phyloP scores from a whole-genome alignment of 2,113 vertebrate species.

The Dendrocopos noguchii region DNA sequence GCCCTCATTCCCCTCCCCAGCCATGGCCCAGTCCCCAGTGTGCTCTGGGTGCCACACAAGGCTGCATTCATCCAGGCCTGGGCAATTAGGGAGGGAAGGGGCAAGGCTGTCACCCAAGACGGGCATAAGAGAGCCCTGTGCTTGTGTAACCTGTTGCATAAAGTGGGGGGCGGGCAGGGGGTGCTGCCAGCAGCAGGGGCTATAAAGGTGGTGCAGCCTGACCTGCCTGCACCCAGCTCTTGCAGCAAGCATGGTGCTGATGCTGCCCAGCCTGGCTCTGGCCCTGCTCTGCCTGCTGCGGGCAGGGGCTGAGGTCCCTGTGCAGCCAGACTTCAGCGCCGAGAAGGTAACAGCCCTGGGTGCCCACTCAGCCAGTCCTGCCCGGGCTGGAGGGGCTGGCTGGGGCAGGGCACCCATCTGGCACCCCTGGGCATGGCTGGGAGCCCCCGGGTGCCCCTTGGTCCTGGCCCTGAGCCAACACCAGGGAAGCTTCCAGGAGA shows the following conservation, averaged over 20 bases:
- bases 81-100: not conserved
- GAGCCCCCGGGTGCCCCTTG: not conserved
- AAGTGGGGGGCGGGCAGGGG: not conserved
- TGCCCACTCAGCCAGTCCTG: not conserved
- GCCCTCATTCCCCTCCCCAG: not conserved
- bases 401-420: not conserved
- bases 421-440: fast-evolving
- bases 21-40: fast-evolving
- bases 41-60: not conserved
- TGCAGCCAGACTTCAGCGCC: not conserved
- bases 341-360: not conserved
- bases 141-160: constrained; percentile 45
- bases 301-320: constrained; percentile 3
- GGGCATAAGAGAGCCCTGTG: not conserved
- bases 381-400: not conserved
- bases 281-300: constrained; percentile 65
- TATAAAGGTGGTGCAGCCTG: constrained; percentile 5
- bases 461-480: not conserved
- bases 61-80: not conserved
- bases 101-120: not conserved
- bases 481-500: not conserved
- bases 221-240: not conserved
- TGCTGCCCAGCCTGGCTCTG: constrained; percentile 56
- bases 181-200: not conserved
- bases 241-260: constrained; percentile 12